Evolutionary conservation across 1,140 invertebrate genomes (phyloP).

Genomic region (Zaprionus gabonicus): DNA sequence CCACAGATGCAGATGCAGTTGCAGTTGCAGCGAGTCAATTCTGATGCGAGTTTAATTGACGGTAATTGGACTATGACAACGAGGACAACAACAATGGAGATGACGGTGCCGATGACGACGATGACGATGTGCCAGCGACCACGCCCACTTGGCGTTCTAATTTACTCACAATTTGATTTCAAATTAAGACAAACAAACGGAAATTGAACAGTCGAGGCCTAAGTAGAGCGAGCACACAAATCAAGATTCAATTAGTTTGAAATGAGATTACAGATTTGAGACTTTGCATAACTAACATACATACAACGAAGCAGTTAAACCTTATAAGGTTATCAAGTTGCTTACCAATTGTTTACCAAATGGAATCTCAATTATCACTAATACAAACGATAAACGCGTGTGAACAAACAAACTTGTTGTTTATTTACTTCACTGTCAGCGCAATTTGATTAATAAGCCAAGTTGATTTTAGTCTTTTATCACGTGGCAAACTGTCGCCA

Average conservation of each 20-base stretch:
- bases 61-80: slow-evolving; percentile 69
- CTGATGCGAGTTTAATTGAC: slow-evolving; percentile 71
- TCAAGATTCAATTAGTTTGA: not conserved
- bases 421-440: not conserved
- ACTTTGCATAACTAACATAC: not conserved
- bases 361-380: too few species aligned
- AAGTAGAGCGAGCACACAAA: not conserved
- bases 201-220: slow-evolving; percentile 32
- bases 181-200: slow-evolving; percentile 65
- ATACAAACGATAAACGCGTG: not conserved
- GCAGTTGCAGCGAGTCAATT: slow-evolving; percentile 27
- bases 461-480: slow-evolving; percentile 33
- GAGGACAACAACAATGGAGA: not conserved
- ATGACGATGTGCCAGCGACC: not conserved
- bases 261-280: not conserved
- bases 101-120: too few species aligned
- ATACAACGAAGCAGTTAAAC: not conserved
- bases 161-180: slow-evolving; percentile 61
- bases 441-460: slow-evolving; percentile 33
- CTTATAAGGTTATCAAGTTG: not conserved
- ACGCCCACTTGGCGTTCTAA: slow-evolving; percentile 31
- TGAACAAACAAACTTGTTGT: not conserved
- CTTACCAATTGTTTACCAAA: too few species aligned
- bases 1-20: slow-evolving; percentile 21
- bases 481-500: slow-evolving; percentile 28